Evolutionary conservation across 2,888 invertebrate species (phyloP), one percentile per base, ranked within the genome.

Genomic region (Idaea biselata): DNA sequence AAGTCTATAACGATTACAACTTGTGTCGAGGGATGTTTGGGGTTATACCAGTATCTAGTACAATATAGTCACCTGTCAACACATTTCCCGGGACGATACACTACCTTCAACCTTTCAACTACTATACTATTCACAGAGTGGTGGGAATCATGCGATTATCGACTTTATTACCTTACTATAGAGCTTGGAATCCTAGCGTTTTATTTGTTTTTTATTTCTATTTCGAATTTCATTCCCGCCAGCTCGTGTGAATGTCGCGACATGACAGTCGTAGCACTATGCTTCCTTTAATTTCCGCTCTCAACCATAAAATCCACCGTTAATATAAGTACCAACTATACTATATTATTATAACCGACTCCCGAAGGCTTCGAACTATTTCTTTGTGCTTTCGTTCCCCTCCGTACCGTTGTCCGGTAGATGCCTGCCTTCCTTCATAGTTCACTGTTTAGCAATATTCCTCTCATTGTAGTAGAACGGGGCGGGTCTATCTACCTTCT

Each of bases 231-330:
- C 3, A 14, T 44, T 44, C 44, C 44, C 44, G 44, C 44, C 44
- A 44, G 44, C 44, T 44, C 44, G 3, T 44, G 44, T 44, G 44
- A 44, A 8, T 44, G 5, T 7, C 44, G 44, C 11, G 44, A 44
- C 44, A 14, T 44, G 44, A 14, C 44, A 44, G 14, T 44, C 44
- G 44, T 77, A 79, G 80, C 80, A 81, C 81, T 71, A 68, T 69
- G 80, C 83, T 83, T 83, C 72, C 70, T 77, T 80, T 80, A 68
- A 74, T 78, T 78, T 81, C 60, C 64, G 63, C 64, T 68, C 65
- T 44, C 44, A 58, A 62, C 58, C 65, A 64, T 64, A 60, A 58
- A 60, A 59, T 58, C 60, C 53, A 58, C 71, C 73, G 73, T 75
- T 67, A 71, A 67, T 65, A 65, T 68, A 72, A 61, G 25, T 64